These are phyloP conservation scores for Idaea dimidiata DNA, from an alignment of 2,888 invertebrate species.

Conservation along the genomic window DNA sequence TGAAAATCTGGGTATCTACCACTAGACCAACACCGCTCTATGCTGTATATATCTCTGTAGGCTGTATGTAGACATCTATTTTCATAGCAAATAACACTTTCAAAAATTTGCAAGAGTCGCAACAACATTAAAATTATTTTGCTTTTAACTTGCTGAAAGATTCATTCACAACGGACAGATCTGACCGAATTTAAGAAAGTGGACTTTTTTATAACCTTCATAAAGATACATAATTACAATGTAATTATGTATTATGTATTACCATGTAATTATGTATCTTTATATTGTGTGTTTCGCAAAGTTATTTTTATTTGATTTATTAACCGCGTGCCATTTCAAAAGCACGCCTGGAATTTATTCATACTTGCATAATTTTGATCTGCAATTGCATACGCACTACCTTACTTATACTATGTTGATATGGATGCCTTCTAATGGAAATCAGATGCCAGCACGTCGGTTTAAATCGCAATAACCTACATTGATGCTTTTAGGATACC, in stretches of 20 bases:
- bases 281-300: neutral
- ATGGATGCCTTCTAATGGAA: constrained; percentile 1
- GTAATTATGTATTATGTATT: neutral
- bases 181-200: no score
- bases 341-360: neutral
- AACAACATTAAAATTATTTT: no score
- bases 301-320: neutral
- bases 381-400: neutral
- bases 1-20: no score
- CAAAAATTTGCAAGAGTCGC: no score
- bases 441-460: neutral
- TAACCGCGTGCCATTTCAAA: neutral
- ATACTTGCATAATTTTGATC: neutral
- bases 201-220: no score
- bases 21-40: no score
- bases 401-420: constrained; percentile 1
- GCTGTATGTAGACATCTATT: no score
- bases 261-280: no score
- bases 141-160: no score
- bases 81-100: no score
- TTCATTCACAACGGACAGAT: no score
- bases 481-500: neutral
- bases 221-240: neutral
- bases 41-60: no score
- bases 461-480: neutral